A percentile compares a stretch with the other conserved stretches of the same genome.
These are phyloP conservation scores for Poicephalus gulielmi DNA, from an alignment of 2,113 vertebrate genomes.

Conservation along the genomic window DNA sequence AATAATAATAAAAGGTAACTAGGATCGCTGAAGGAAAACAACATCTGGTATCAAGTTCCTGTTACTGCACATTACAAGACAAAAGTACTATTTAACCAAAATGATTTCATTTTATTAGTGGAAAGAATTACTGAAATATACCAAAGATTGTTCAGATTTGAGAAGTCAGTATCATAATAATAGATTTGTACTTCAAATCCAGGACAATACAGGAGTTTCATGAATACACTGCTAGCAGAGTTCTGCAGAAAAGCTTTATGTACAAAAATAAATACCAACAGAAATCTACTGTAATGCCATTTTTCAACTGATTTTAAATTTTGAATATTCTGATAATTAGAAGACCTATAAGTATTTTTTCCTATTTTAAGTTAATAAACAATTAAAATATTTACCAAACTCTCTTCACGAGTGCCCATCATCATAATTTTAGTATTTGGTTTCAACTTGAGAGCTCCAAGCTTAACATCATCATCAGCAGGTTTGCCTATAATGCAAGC, in stretches of 20 bases:
- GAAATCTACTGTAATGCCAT: background rate
- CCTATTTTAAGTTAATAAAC: constrained; percentile 17
- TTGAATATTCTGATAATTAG: background rate
- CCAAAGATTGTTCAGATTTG: background rate
- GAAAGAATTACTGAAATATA: background rate
- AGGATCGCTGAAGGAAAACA: background rate
- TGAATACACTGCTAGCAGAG: background rate
- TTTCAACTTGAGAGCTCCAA: constrained; percentile 95
- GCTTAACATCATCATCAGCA: constrained; percentile 94
- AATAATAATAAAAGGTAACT: background rate
- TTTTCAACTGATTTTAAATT: background rate
- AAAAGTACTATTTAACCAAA: background rate
- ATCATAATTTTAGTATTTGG: constrained; percentile 99
- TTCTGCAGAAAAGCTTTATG: background rate
- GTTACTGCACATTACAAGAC: background rate
- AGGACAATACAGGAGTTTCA: background rate
- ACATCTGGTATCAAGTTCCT: background rate
- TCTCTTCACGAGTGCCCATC: constrained; percentile 99
- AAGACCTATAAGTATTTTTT: background rate
- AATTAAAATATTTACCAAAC: constrained; percentile 85
- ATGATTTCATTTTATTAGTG: background rate
- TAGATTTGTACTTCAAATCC: background rate
- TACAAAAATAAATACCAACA: background rate
- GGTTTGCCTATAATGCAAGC: constrained; percentile 86
- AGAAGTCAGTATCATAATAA: background rate